Evolutionary conservation across 2,888 invertebrate genomes (phyloP).

Genomic region (Octodonta nipae): DNA sequence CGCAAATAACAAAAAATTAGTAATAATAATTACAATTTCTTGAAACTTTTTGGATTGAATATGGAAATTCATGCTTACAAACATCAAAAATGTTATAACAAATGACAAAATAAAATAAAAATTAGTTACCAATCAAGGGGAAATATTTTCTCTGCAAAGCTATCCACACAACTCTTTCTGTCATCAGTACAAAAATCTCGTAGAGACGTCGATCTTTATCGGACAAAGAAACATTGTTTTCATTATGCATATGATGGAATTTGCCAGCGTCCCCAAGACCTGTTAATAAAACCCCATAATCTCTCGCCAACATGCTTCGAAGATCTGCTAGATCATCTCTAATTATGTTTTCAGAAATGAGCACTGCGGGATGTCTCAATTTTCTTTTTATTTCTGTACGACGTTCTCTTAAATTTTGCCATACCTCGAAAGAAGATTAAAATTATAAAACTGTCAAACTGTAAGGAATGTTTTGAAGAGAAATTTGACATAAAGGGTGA

Average conservation of each 20-base stretch:
- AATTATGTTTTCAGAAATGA: constrained; percentile 36
- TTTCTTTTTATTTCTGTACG: constrained; percentile 40
- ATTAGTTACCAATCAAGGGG: constrained; percentile 48
- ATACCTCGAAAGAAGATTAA: too few species aligned
- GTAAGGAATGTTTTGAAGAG: too few species aligned
- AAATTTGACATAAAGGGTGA: too few species aligned
- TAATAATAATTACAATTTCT: too few species aligned
- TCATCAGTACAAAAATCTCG: constrained; percentile 45
- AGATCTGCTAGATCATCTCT: constrained; percentile 46
- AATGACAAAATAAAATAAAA: too few species aligned
- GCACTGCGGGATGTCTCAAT: constrained; percentile 41
- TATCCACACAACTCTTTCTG: constrained; percentile 51
- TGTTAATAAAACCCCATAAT: constrained; percentile 45
- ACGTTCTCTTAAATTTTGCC: too few species aligned
- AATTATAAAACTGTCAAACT: too few species aligned
- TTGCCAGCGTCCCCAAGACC: constrained; percentile 41
- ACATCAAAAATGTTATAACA: too few species aligned
- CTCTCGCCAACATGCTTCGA: constrained; percentile 45
- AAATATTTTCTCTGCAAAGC: constrained; percentile 46
- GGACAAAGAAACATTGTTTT: constrained; percentile 44
- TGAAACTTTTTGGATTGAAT: too few species aligned
- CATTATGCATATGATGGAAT: constrained; percentile 48
- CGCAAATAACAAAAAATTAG: too few species aligned
- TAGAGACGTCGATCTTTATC: constrained; percentile 49
- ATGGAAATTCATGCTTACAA: too few species aligned